Conservation (phyloP, 2,113 vertebrate genomes). For the Phocoena sinus region DNA sequence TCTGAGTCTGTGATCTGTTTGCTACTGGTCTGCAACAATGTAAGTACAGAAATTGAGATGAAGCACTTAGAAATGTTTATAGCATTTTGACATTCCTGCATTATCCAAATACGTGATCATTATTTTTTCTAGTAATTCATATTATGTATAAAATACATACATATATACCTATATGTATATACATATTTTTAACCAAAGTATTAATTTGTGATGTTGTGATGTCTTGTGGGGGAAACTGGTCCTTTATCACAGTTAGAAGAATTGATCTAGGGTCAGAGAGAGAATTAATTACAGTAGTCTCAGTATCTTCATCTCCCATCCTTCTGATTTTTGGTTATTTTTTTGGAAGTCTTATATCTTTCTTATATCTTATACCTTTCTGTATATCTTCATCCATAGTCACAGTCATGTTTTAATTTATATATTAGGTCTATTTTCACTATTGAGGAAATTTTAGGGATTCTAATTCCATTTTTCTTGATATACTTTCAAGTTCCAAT, state of each 20-base stretch:
- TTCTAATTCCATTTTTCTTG: constrained; percentile 7
- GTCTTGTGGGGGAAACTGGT: not conserved
- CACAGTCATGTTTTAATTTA: not conserved
- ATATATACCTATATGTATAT: not conserved
- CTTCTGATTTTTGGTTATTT: not conserved
- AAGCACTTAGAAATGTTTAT: not conserved
- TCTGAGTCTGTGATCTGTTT: not conserved
- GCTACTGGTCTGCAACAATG: not conserved
- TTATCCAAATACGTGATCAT: not conserved
- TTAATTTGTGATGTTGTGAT: not conserved
- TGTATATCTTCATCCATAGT: not conserved
- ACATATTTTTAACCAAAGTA: not conserved
- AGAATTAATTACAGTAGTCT: not conserved
- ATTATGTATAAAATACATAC: not conserved
- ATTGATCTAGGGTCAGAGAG: not conserved
- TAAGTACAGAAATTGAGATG: not conserved
- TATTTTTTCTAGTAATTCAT: not conserved
- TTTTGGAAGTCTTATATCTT: not conserved
- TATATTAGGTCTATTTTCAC: not conserved
- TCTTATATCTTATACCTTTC: not conserved
- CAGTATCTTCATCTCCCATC: not conserved
- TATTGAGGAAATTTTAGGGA: not conserved
- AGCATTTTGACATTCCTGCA: not conserved
- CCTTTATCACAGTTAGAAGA: not conserved
- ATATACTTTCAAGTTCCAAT: not conserved